These are phyloP conservation scores for Megaustenia siamemsis DNA, from an alignment of 2,888 invertebrate genomes.

Conservation along the genomic window DNA sequence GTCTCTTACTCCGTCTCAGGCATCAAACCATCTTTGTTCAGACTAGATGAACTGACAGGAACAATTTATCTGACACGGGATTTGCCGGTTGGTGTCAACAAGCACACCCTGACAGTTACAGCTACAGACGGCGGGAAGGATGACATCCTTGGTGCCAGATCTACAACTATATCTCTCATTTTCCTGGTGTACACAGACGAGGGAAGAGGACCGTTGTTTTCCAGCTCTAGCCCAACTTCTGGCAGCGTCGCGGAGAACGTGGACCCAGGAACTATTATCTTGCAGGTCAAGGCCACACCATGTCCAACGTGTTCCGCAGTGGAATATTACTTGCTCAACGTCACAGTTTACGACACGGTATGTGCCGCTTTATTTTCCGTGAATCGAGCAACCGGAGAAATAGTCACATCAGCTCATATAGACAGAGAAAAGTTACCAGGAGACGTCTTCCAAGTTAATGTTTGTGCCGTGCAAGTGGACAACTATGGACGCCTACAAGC, in stretches of 20 bases:
- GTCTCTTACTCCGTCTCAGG: conserved; percentile 85
- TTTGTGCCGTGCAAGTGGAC: conserved; percentile 71
- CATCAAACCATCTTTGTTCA: conserved; percentile 44
- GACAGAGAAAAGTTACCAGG: conserved; percentile 72
- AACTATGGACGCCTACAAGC: conserved; percentile 69
- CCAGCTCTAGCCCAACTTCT: conserved; percentile 81
- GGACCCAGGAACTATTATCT: conserved; percentile 90
- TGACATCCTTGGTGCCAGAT: conserved; percentile 29
- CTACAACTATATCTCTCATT: conserved; percentile 49
- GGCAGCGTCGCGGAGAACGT: conserved; percentile 94
- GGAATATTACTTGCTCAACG: conserved; percentile 92
- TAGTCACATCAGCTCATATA: conserved; percentile 64
- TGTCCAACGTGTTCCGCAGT: conserved; percentile 81
- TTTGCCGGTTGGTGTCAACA: conserved; percentile 52
- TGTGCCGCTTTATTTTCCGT: conserved; percentile 69
- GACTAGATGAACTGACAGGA: conserved; percentile 51
- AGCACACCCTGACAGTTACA: conserved; percentile 61
- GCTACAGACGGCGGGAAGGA: conserved; percentile 62
- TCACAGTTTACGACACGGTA: conserved; percentile 81
- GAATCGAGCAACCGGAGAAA: conserved; percentile 64
- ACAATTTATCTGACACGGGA: conserved; percentile 47
- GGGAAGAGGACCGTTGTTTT: conserved; percentile 64
- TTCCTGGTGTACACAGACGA: conserved; percentile 44
- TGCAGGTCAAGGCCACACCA: conserved; percentile 84
- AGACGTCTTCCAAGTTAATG: conserved; percentile 68